Base-by-base conservation (phyloP, 2,113 vertebrate genomes). In the Alligator mississippiensis region DNA sequence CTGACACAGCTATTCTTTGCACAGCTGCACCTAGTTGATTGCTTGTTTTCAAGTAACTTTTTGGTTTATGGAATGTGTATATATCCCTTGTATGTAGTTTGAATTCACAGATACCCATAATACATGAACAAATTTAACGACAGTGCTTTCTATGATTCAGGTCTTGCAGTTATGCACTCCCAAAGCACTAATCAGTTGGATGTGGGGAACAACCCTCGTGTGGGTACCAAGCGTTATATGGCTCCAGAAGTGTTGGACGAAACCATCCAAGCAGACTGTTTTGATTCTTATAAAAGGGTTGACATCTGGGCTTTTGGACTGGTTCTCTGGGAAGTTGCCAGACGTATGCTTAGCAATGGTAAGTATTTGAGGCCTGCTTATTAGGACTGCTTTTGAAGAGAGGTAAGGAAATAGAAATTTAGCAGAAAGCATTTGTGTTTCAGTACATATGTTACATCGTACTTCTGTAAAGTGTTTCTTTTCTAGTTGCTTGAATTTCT, bases 211-310 rank as follows among this genome's bases (percentile, higher is more conserved):
- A 99, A 99, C 57, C 99, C 99, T 9, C 99, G 99, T 2, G 99
- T 99, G 90, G 99, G 99, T 60, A 99, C 99, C 88, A 99, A 99
- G 85, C 98, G 99, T 89, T 99, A 99, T 98, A 99, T 99, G 99
- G 99, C 99, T 4, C 99, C 99, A 0, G 99, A 99, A 66, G 99
- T 99, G 47, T 94, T 99, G 34, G 99, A 99, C 13, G 99, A 99
- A 95, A 98, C 98, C 2, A 99, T 99, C 96, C 99, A 99, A 96
- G 99, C 98, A 66, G 99, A 99, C 97, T 99, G 99, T 95, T 99
- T 99, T 1, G 99, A 99, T 97, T 99, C 99, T 47, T 99, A 98
- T 91, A 99, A 99, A 94, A 97, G 99, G 54, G 99, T 99, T 14
- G 99, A 99, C 89, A 99, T 99, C 97, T 99, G 99, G 99, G 99